These are phyloP conservation scores for Ostrea edulis DNA, from an alignment of 1,140 invertebrate species.

Conservation along the genomic window DNA sequence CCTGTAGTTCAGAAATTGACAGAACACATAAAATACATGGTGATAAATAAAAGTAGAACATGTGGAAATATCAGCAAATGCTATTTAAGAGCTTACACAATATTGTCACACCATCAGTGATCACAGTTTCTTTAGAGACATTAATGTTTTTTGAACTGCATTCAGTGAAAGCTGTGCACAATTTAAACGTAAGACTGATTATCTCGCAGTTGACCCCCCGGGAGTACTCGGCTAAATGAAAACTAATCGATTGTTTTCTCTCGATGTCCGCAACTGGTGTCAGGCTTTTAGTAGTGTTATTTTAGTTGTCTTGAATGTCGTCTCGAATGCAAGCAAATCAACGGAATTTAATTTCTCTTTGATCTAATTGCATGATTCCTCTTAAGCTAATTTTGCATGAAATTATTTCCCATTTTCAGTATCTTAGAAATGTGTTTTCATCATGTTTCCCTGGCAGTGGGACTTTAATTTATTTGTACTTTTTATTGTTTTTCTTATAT, in stretches of 20 bases:
- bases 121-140: no score
- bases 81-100: neutral
- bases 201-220: neutral
- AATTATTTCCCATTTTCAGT: no score
- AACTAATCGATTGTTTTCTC: constrained; percentile 8
- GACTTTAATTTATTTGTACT: no score
- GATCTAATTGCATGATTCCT: no score
- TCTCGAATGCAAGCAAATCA: no score
- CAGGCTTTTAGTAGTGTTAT: neutral
- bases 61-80: neutral
- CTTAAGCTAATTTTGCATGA: no score
- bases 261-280: neutral
- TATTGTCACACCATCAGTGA: neutral
- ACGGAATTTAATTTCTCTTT: no score
- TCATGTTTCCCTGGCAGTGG: no score
- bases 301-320: neutral
- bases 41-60: neutral
- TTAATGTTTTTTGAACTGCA: neutral
- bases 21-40: neutral
- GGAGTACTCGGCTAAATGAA: neutral
- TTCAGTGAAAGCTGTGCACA: neutral
- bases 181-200: constrained; percentile 27
- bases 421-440: no score
- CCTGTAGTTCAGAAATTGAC: neutral
- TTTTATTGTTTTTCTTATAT: no score